Percentiles rank a stretch among this genome's conserved stretches.
These are phyloP conservation scores for Lonchura striata DNA, from an alignment of 2,113 vertebrate species.

Conservation along the genomic window DNA sequence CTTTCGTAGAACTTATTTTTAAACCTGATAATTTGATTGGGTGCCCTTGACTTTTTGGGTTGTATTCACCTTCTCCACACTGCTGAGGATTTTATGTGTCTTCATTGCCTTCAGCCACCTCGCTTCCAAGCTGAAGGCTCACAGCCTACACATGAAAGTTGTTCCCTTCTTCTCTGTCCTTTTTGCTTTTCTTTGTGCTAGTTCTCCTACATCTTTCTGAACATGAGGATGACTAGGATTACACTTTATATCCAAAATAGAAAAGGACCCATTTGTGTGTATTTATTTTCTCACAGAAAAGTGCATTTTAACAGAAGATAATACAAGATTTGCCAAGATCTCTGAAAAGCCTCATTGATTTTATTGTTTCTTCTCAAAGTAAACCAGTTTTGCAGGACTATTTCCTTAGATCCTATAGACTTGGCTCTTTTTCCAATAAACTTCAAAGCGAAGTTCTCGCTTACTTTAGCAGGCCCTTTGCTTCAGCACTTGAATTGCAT, in stretches of 20 bases:
- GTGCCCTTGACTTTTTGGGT: constrained; percentile 22
- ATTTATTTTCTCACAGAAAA: background rate
- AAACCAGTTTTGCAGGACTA: background rate
- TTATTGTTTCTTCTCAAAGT: background rate
- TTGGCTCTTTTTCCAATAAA: background rate
- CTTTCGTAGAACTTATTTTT: constrained; percentile 13
- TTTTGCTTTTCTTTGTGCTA: background rate
- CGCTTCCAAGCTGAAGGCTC: background rate
- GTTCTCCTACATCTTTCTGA: background rate
- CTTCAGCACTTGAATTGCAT: background rate
- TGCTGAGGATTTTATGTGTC: background rate
- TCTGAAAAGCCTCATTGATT: constrained; percentile 17
- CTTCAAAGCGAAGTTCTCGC: background rate
- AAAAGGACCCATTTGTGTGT: background rate
- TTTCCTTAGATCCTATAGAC: background rate
- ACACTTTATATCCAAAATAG: background rate
- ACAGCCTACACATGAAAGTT: background rate
- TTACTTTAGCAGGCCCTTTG: background rate
- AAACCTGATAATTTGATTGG: background rate
- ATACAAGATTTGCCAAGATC: background rate
- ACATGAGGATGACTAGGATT: background rate
- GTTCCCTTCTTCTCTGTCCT: background rate
- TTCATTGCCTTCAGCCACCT: background rate
- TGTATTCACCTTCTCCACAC: background rate
- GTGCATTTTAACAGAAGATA: background rate